These are phyloP conservation scores for Solen grandis DNA, from an alignment of 1,140 invertebrate species.

Conservation along the genomic window DNA sequence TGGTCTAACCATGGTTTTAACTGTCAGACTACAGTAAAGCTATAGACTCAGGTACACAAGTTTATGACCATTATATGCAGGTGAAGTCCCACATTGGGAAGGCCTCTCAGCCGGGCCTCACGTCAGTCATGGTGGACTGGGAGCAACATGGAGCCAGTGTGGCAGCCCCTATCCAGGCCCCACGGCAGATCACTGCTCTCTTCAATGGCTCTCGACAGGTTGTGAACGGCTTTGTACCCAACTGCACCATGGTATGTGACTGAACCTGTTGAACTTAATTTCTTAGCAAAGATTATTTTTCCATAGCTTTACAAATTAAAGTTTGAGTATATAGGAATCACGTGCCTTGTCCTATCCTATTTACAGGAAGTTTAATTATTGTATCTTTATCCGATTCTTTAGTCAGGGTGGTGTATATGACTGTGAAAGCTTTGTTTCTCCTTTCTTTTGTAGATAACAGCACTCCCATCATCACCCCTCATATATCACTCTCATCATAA, in stretches of 20 bases:
- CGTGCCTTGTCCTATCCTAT: neutral
- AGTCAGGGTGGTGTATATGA: neutral
- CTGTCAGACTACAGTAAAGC: no score
- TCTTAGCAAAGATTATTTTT: neutral
- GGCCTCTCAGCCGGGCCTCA: slow-evolving; percentile 75
- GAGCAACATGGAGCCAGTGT: slow-evolving; percentile 70
- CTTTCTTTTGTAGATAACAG: no score
- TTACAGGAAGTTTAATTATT: no score
- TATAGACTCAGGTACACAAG: no score
- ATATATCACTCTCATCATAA: no score
- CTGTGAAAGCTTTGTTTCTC: neutral
- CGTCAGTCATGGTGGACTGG: slow-evolving; percentile 78
- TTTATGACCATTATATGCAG: no score
- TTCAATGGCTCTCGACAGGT: slow-evolving; percentile 79
- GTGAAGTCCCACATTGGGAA: slow-evolving; percentile 73
- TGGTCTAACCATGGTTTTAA: no score
- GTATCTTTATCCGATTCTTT: no score
- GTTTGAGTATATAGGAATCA: neutral
- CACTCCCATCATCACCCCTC: no score
- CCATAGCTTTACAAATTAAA: neutral
- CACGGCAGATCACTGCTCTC: slow-evolving; percentile 75
- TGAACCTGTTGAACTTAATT: no score
- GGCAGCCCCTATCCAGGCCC: slow-evolving; percentile 74
- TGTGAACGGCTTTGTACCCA: slow-evolving; percentile 79
- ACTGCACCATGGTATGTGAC: slow-evolving; percentile 79